Percentiles rank a stretch among this genome's conserved stretches.
phyloP scores from a whole-genome alignment of 2,113 vertebrate genomes.

The Phylloscopus whistleri region DNA sequence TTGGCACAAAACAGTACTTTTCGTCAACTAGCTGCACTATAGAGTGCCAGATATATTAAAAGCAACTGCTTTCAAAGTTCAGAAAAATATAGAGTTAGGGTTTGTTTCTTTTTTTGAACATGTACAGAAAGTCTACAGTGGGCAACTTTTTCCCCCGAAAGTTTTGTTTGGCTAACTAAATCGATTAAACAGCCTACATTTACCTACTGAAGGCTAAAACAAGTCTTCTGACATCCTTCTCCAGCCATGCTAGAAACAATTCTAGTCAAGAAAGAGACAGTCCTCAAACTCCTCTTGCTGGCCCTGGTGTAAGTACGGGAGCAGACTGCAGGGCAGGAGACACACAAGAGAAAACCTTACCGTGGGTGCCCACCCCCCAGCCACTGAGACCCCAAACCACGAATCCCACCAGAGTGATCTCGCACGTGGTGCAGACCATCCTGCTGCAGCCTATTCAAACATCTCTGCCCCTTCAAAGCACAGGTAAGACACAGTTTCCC shows the following conservation, averaged over 20 bases:
- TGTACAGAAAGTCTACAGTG: fast-evolving
- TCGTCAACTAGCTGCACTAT: background rate
- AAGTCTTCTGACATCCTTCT: background rate
- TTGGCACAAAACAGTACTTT: background rate
- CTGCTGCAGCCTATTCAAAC: fast-evolving
- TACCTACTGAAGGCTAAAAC: background rate
- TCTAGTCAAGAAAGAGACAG: background rate
- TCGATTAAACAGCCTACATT: too few species aligned
- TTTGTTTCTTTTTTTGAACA: background rate
- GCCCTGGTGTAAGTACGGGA: fast-evolving
- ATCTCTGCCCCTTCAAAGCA: background rate
- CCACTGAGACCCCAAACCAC: fast-evolving
- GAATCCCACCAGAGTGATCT: fast-evolving
- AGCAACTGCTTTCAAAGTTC: background rate
- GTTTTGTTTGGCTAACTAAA: background rate
- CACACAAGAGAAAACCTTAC: fast-evolving
- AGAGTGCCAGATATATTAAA: background rate
- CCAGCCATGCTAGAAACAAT: background rate
- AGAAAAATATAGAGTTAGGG: background rate
- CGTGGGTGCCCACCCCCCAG: background rate
- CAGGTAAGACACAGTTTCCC: fast-evolving
- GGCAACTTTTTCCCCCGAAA: background rate
- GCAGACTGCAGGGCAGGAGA: background rate
- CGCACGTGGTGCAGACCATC: fast-evolving
- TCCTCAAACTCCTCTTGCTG: too few species aligned